phyloP scores from a whole-genome alignment of 2,888 invertebrate genomes.

The Neoaliturus tenellus region DNA sequence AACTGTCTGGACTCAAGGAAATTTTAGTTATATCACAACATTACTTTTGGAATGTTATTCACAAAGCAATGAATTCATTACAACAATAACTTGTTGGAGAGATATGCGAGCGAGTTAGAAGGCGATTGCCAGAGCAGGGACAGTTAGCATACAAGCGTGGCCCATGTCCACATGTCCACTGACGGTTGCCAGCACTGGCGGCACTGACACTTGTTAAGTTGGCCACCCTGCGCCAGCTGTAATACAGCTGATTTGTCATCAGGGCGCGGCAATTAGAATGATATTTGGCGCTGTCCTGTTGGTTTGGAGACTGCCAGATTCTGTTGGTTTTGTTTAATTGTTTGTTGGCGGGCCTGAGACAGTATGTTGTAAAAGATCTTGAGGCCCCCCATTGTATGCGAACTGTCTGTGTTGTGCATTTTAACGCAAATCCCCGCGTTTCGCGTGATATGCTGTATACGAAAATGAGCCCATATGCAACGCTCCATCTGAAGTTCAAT shows the following conservation, averaged over 20 bases:
- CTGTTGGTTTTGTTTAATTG: constrained; percentile 29
- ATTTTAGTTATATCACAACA: too few relatives aligned
- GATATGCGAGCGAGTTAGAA: background rate
- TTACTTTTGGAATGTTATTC: background rate
- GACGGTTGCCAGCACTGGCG: constrained; percentile 12
- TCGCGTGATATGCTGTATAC: too few relatives aligned
- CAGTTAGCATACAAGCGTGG: background rate
- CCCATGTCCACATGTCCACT: background rate
- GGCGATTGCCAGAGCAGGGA: background rate
- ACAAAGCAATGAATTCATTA: background rate
- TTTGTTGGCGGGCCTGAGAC: constrained; percentile 7
- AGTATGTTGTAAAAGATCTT: background rate
- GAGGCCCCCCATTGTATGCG: too few relatives aligned
- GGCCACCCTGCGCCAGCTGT: background rate
- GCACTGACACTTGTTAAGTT: constrained; percentile 17
- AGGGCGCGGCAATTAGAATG: constrained; percentile 29
- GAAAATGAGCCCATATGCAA: too few relatives aligned
- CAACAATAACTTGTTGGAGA: background rate
- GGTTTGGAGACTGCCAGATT: constrained; percentile 2
- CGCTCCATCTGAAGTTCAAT: too few relatives aligned
- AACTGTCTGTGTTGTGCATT: too few relatives aligned
- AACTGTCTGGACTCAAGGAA: too few relatives aligned
- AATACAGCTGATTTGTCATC: constrained; percentile 45
- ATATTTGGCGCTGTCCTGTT: constrained; percentile 35
- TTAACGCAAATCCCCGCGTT: too few relatives aligned